These are phyloP conservation scores for Pipistrellus pygmaeus DNA, from an alignment of 2,797 vertebrate species.

Conservation along the genomic window DNA sequence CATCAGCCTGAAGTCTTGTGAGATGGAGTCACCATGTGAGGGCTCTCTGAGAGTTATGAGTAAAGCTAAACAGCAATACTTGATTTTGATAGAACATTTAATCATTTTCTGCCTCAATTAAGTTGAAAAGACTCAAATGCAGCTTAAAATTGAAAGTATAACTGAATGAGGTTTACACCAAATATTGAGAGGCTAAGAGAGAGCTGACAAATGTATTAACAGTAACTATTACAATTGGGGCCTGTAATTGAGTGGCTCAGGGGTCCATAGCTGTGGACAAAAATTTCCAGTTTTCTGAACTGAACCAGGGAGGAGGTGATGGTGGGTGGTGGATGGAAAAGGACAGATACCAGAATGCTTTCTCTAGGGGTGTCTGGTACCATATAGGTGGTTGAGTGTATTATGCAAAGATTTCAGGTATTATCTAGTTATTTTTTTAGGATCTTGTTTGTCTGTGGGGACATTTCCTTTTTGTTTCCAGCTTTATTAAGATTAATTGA, in stretches of 20 bases:
- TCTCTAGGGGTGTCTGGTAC: constrained; percentile 22
- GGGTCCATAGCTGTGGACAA: neutral
- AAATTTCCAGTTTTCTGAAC: constrained; percentile 27
- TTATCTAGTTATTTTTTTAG: constrained; percentile 55
- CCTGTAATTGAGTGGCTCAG: neutral
- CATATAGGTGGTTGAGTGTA: constrained; percentile 13
- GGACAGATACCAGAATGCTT: neutral
- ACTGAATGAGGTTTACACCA: constrained; percentile 64
- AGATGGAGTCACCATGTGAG: neutral
- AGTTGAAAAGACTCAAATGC: constrained; percentile 75
- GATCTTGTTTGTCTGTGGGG: constrained; percentile 47
- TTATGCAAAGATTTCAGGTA: constrained; percentile 57
- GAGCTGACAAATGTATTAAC: constrained; percentile 31
- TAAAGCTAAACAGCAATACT: constrained; percentile 52
- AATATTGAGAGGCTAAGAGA: constrained; percentile 65
- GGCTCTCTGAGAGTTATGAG: constrained; percentile 16
- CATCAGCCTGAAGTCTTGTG: constrained; percentile 57
- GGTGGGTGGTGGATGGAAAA: neutral
- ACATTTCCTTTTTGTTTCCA: neutral
- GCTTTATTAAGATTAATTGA: neutral
- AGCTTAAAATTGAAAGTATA: constrained; percentile 77
- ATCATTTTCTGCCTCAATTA: constrained; percentile 72
- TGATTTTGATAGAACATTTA: constrained; percentile 74
- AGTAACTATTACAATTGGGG: constrained; percentile 5
- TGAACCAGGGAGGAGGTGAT: neutral